Evolutionary conservation across 1,140 invertebrate species (phyloP).

Genomic region (fruit fly (Drosophila melanogaster)): DNA sequence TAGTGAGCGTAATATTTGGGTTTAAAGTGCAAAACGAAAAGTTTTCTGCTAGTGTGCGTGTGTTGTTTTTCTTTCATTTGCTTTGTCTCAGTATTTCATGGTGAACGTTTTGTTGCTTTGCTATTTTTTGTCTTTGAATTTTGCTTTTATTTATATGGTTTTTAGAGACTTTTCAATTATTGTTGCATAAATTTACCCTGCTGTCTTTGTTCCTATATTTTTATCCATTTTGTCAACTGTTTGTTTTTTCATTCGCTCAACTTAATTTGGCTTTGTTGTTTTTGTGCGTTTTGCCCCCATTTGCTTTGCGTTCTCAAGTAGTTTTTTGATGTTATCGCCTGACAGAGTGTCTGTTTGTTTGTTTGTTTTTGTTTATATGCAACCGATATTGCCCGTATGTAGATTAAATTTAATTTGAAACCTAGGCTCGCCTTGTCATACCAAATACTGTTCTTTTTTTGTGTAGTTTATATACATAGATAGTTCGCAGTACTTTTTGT

Average conservation of each 20-base stretch:
- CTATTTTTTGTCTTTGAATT: constrained; percentile 1
- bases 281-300: neutral
- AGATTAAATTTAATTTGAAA: too few relatives aligned
- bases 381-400: neutral
- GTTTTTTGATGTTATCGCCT: neutral
- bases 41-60: constrained; percentile 28
- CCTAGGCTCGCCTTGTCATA: neutral
- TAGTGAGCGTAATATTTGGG: constrained; percentile 41
- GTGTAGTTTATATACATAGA: neutral
- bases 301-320: neutral
- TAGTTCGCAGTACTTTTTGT: neutral
- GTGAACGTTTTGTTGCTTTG: constrained; percentile 3
- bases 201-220: neutral
- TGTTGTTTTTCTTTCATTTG: constrained; percentile 20
- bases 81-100: constrained; percentile 7
- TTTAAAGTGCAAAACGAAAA: constrained; percentile 38
- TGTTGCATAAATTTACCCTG: constrained; percentile 1
- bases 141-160: constrained; percentile 2
- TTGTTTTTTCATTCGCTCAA: constrained; percentile 1
- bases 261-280: neutral
- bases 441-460: neutral
- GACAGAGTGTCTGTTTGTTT: neutral
- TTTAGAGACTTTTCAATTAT: neutral
- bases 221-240: neutral
- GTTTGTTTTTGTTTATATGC: neutral